A percentile compares a stretch with the other conserved stretches of the same genome.
Conservation (phyloP, 2,113 vertebrate genomes). For the Sus scrofa region T2T-Sscrofa CM000822.6:43549001-43549500, state of each 20-base stretch:
- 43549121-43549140: slow-evolving; percentile 72
- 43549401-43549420: slow-evolving; percentile 43
- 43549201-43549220: slow-evolving; percentile 73
- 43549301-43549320: background rate
- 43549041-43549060: slow-evolving; percentile 41
- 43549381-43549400: slow-evolving; percentile 37
- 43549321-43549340: background rate
- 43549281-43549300: background rate
- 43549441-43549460: background rate
- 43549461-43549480: background rate
- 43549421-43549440: background rate
- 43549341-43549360: slow-evolving; percentile 37
- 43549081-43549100: background rate
- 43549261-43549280: background rate
- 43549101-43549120: slow-evolving; percentile 52
- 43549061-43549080: slow-evolving; percentile 70
- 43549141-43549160: slow-evolving; percentile 78
- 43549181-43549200: slow-evolving; percentile 76
- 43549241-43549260: slow-evolving; percentile 43
- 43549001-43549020: background rate
- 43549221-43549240: slow-evolving; percentile 69
- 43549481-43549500: slow-evolving; percentile 26
- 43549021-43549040: background rate
- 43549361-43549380: slow-evolving; percentile 4
- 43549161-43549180: slow-evolving; percentile 77